Base-by-base conservation (phyloP, 2,113 vertebrate genomes). In the Bucco capensis region DNA sequence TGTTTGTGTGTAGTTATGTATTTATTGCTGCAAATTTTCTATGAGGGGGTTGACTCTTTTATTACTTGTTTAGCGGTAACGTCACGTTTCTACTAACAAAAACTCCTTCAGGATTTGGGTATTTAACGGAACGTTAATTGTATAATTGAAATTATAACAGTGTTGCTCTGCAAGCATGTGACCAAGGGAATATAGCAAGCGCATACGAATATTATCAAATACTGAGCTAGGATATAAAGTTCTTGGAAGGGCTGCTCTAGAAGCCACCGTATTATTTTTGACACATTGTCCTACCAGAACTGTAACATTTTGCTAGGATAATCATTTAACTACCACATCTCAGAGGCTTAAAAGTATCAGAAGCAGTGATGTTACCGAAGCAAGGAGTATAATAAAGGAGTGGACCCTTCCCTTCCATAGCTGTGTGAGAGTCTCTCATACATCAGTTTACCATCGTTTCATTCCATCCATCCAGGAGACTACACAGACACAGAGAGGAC, bases 11-110 rank as follows among this genome's bases (percentile, higher is more conserved):
- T 97, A 96, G 96, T 97, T 96, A 93, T 95, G 95, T 96, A 97
- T 93, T 92, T 98, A 81, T 89, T 97, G 89, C 96, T 97, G 95
- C 95, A 97, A 97, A 96, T 96, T 97, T 97, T 97, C 97, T 97
- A 97, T 97, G 97, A 97, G 98, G 98, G 98, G 99, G 98, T 99
- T 99, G 98, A 99, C 99, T 99, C 99, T 99, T 99, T 99, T 99
- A 99, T 99, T 98, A 99, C 99, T 99, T 98, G 98, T 99, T 99
- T 99, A 99, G 98, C 97, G 99, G 99, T 99, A 99, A 99, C 99
- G 99, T 99, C 99, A 99, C 99, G 97, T 98, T 98, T 98, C 97
- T 98, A 98, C 98, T 98, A 98, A 98, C 98, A 97, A 97, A 98
- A 98, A 97, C 97, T 97, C 97, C 97, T 97, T 97, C 96, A 97